These are phyloP conservation scores for Zoanthus sansibaricus DNA, from an alignment of 92 coral and sea anemone genomes.

Conservation along the genomic window DNA sequence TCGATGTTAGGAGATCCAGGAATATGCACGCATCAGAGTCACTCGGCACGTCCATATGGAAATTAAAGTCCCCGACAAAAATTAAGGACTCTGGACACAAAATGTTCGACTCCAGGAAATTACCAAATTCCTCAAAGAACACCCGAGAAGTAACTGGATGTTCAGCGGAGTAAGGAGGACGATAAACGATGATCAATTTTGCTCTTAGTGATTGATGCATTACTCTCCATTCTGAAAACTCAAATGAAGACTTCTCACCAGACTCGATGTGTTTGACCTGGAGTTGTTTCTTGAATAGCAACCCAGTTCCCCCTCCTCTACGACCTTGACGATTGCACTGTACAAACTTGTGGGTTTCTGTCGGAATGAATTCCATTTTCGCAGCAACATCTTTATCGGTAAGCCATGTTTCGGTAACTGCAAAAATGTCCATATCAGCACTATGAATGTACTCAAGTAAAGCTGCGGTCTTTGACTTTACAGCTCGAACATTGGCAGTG, in stretches of 20 bases:
- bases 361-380: constrained; percentile 41
- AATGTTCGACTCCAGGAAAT: neutral
- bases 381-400: constrained; percentile 51
- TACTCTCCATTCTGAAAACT: neutral
- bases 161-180: constrained; percentile 33
- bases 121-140: constrained; percentile 25
- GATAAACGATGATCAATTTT: constrained; percentile 34
- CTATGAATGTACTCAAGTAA: constrained; percentile 41
- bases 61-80: no score
- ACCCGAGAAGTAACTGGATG: constrained; percentile 21
- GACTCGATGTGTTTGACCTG: neutral
- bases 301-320: constrained; percentile 56
- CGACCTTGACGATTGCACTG: constrained; percentile 53
- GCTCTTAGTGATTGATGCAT: constrained; percentile 17
- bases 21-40: no score
- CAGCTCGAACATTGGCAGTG: constrained; percentile 44
- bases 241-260: constrained; percentile 10
- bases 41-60: no score
- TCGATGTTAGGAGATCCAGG: neutral
- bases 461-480: constrained; percentile 54
- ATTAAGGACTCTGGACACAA: no score
- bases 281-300: constrained; percentile 13
- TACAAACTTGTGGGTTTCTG: constrained; percentile 57
- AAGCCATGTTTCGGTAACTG: constrained; percentile 58
- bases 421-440: constrained; percentile 44